phyloP scores from a whole-genome alignment of 2,113 vertebrate species.

The Tragulus kanchil region DNA sequence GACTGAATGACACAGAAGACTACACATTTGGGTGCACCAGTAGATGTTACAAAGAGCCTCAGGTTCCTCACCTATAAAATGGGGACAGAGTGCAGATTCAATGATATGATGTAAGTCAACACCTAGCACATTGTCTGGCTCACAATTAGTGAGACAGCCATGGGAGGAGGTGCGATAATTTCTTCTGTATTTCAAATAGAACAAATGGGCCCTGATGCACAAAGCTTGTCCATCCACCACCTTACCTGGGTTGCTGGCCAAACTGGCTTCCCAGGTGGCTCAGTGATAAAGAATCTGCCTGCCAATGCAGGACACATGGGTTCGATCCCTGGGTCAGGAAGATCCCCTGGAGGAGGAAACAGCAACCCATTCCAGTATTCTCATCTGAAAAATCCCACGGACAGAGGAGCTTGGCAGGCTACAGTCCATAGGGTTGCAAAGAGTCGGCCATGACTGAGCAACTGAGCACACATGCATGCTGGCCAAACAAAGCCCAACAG shows the following conservation, averaged over 20 bases:
- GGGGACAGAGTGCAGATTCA: neutral
- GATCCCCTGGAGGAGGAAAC: neutral
- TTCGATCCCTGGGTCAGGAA: neutral
- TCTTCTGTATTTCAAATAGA: neutral
- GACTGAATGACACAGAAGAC: neutral
- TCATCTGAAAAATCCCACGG: neutral
- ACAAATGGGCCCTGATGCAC: neutral
- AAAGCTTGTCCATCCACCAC: neutral
- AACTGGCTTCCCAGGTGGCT: neutral
- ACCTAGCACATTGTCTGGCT: neutral
- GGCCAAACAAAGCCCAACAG: neutral
- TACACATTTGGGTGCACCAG: neutral
- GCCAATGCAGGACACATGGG: neutral
- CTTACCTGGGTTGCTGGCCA: neutral
- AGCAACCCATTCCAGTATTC: neutral
- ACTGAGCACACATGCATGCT: neutral
- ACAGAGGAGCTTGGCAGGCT: neutral
- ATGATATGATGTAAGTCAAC: neutral
- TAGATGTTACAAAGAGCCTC: neutral
- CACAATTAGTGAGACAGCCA: neutral
- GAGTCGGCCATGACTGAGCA: neutral
- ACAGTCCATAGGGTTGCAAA: neutral
- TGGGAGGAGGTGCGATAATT: accelerated
- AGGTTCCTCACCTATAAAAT: neutral
- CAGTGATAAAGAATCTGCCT: neutral